Evolutionary conservation across 2,797 vertebrate genomes (phyloP), one percentile per base, ranked within the genome.

Genomic region (Podarcis lilfordi): DNA sequence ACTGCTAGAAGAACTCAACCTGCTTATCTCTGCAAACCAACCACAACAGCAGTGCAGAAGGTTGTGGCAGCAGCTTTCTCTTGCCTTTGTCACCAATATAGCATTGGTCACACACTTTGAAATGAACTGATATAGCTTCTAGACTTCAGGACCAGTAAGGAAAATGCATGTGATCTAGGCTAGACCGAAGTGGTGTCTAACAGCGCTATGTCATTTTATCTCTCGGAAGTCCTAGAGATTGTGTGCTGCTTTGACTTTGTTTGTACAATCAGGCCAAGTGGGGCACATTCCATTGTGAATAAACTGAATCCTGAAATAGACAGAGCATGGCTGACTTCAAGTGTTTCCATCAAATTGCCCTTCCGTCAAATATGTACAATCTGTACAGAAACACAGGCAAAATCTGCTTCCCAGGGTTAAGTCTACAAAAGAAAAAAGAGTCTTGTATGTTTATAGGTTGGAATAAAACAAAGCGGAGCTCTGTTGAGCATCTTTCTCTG

Each of bases 401-500:
- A 9, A 74, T 8, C 27, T 64, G 21, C 37, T 25, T 59, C 32
- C 35, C 59, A n/a, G 37, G 35, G 35, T n/a, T 27, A 40, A 59
- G 61, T 4, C 25, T 35, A 59, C 3, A 35, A 40, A 45, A 10
- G 4, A 82, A 23, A 15, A 25, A 43, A 10, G 10, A 21, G 32
- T 21, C 1, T 78, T 84, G 37, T 2, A 17, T 80, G 6, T 15
- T 69, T 3, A 15, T 9, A 23, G 5, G 1, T 87, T 61, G 90
- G 82, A 71, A 55, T 68, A 71, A 82, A 82, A 89, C 74, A 64
- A 74, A 90, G 61, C 9, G 2, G 82, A 84, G 11, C 45, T 61
- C 89, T 94, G 71, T 86, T 82, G 83, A 84, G n/a, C 43, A 80
- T 78, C 19, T 68, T 77, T 68, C 75, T 80, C 69, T 92, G 2